A percentile compares a stretch with the other conserved stretches of the same genome.
Evolutionary conservation across 2,797 vertebrate genomes (phyloP).

Genomic region (Eulemur albifrons): DNA sequence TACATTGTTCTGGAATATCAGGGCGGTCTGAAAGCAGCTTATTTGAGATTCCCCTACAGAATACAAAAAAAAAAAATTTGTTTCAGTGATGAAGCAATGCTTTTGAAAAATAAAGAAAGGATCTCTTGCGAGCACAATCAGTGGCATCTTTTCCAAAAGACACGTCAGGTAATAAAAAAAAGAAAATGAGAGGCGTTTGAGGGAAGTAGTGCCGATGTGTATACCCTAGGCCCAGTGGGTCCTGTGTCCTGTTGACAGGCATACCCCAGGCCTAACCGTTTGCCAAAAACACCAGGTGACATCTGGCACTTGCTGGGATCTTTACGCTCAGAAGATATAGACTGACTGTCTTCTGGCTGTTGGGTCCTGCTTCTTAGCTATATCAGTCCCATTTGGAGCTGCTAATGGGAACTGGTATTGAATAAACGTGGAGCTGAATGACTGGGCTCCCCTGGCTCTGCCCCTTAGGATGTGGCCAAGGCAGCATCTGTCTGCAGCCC

Average conservation of each 20-base stretch:
- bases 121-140: slow-evolving; percentile 26
- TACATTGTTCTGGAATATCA: not conserved
- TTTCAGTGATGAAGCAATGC: not conserved
- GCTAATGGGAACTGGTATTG: not conserved
- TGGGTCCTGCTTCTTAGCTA: slow-evolving; percentile 59
- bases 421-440: not conserved
- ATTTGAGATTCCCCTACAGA: not conserved
- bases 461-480: slow-evolving; percentile 73
- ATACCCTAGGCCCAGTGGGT: not conserved
- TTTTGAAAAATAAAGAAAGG: slow-evolving; percentile 35
- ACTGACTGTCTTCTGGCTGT: not conserved
- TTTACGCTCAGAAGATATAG: not conserved
- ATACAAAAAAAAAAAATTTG: not conserved
- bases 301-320: not conserved
- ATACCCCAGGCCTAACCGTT: not conserved
- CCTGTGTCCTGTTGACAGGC: not conserved
- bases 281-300: not conserved
- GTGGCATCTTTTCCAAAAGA: slow-evolving; percentile 53
- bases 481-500: slow-evolving; percentile 68
- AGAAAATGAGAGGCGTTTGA: not conserved
- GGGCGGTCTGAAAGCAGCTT: not conserved
- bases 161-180: not conserved
- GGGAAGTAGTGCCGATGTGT: not conserved
- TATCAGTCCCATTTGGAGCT: slow-evolving; percentile 64
- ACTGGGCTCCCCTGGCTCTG: slow-evolving; percentile 56